phyloP scores from a whole-genome alignment of 2,113 vertebrate species.

The Dasyornis broadbenti region DNA sequence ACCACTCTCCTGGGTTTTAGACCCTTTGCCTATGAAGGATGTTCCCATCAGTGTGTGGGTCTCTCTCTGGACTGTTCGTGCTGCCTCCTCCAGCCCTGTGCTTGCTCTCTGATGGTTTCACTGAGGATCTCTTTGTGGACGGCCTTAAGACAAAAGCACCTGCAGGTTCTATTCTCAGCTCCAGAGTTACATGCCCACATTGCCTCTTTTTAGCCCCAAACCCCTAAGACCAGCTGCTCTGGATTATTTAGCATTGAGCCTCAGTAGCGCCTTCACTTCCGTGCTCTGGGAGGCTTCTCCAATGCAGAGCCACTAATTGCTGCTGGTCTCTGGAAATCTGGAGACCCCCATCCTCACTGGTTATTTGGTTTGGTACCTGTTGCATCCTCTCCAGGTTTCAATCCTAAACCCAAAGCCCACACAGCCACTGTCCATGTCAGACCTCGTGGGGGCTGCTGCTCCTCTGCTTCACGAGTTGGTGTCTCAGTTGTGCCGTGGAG shows the following conservation, averaged over 20 bases:
- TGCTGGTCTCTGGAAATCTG: not conserved
- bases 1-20: not conserved
- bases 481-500: not conserved
- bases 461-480: not conserved
- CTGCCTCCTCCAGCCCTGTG: not conserved
- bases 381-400: not conserved
- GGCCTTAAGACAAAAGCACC: not conserved
- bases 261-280: not conserved
- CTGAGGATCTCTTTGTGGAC: not conserved
- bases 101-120: not conserved
- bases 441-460: not conserved
- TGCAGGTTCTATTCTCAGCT: not conserved
- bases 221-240: not conserved
- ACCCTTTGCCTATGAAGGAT: not conserved
- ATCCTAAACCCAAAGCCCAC: not conserved
- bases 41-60: not conserved
- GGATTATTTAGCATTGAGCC: not conserved
- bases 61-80: not conserved
- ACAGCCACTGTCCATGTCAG: not conserved
- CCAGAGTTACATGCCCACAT: not conserved
- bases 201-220: not conserved
- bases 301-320: not conserved
- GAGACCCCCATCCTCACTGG: not conserved
- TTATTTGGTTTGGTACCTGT: not conserved
- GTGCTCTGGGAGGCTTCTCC: not conserved